These are phyloP conservation scores for Hermaeophaga mercurialis DNA, from an alignment of 2,888 invertebrate species.

Conservation along the genomic window DNA sequence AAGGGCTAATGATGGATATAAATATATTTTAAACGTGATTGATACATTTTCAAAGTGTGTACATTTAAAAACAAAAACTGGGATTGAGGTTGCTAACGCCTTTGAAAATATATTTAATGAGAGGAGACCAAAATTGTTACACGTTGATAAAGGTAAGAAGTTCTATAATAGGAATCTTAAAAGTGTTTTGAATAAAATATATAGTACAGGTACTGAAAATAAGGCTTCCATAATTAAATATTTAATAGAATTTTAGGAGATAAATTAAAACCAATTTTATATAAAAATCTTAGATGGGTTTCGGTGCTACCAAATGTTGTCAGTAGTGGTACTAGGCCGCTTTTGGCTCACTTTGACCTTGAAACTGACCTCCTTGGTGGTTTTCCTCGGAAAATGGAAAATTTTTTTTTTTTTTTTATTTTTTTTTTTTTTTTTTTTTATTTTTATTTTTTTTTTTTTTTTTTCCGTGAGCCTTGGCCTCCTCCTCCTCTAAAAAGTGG, in stretches of 20 bases:
- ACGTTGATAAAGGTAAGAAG: slow-evolving; percentile 1
- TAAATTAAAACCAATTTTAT: too few species aligned
- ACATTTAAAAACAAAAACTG: slow-evolving; percentile 2
- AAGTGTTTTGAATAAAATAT: background rate
- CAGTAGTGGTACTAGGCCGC: too few species aligned
- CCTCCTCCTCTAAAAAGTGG: too few species aligned
- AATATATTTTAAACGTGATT: slow-evolving; percentile 1
- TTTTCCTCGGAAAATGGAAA: too few species aligned
- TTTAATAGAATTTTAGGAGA: background rate
- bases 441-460: too few species aligned
- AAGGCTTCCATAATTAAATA: slow-evolving; percentile 5
- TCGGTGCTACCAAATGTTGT: background rate
- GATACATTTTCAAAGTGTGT: background rate
- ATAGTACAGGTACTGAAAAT: slow-evolving; percentile 7
- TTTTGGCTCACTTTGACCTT: too few species aligned
- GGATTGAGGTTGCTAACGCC: slow-evolving; percentile 4
- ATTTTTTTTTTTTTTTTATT: too few species aligned
- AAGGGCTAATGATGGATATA: background rate
- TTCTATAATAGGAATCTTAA: background rate
- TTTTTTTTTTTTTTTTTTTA: too few species aligned
- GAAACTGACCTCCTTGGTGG: too few species aligned
- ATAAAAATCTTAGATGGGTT: background rate
- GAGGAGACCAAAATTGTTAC: background rate
- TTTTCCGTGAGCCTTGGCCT: too few species aligned
- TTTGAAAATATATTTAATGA: slow-evolving; percentile 12